Conservation (phyloP, 1,140 invertebrate species). For the Fopius arisanus region DNA sequence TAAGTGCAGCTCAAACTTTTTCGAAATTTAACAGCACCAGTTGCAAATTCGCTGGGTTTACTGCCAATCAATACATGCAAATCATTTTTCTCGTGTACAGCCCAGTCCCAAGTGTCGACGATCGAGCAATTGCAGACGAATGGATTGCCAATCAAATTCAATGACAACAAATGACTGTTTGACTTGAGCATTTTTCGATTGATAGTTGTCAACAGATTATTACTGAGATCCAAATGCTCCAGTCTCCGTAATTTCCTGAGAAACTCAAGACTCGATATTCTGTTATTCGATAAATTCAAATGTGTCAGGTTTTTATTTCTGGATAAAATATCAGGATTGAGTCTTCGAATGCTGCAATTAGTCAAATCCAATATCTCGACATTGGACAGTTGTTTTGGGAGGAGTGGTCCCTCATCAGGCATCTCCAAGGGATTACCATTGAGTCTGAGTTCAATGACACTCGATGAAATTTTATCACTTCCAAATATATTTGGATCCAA, state of each 20-base stretch:
- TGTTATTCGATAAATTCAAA: constrained; percentile 71
- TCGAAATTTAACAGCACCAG: constrained; percentile 71
- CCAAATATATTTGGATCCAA: constrained; percentile 74
- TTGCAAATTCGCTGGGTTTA: constrained; percentile 54
- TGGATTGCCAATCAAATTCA: constrained; percentile 75
- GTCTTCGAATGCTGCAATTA: constrained; percentile 69
- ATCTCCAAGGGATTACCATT: constrained; percentile 75
- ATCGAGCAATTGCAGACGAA: constrained; percentile 76
- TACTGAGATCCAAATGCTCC: constrained; percentile 71
- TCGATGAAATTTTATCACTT: constrained; percentile 68
- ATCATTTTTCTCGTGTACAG: constrained; percentile 70
- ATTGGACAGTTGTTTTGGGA: constrained; percentile 72
- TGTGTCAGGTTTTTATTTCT: constrained; percentile 71
- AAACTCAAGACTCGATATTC: constrained; percentile 66
- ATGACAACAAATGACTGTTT: constrained; percentile 67
- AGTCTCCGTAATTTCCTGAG: constrained; percentile 68
- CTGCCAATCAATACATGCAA: constrained; percentile 72
- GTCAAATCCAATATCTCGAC: constrained; percentile 73
- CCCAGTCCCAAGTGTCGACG: constrained; percentile 78
- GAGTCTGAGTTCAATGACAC: constrained; percentile 73
- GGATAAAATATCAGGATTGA: constrained; percentile 71
- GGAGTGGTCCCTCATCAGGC: constrained; percentile 66
- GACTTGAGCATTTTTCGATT: constrained; percentile 65
- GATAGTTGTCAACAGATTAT: constrained; percentile 71
- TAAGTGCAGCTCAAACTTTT: constrained; percentile 73